phyloP scores from a whole-genome alignment of 2,113 vertebrate genomes.

The Labrus mixtus region DNA sequence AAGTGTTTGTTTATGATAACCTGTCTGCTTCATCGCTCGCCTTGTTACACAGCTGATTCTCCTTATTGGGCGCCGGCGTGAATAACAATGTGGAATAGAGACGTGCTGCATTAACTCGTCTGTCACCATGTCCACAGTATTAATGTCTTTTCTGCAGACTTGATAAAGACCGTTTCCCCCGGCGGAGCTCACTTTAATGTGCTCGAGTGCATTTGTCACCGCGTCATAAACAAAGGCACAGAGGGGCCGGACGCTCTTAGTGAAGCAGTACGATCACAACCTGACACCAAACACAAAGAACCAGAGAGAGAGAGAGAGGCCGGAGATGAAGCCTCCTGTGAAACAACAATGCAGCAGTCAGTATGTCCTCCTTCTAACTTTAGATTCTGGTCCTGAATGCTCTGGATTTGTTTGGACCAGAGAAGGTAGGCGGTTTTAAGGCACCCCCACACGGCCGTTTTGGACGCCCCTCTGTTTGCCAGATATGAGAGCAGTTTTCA shows the following conservation, averaged over 20 bases:
- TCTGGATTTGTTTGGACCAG: no score
- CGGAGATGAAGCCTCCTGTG: no score
- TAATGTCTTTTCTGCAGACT: slow-evolving; percentile 48
- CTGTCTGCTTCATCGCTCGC: slow-evolving; percentile 30
- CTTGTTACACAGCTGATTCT: slow-evolving; percentile 36
- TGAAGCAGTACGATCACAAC: neutral
- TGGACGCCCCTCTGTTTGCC: no score
- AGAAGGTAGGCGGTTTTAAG: no score
- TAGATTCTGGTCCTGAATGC: no score
- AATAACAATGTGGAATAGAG: slow-evolving; percentile 43
- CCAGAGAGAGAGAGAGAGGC: no score
- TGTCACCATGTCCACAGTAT: slow-evolving; percentile 48
- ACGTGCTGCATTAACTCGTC: slow-evolving; percentile 40
- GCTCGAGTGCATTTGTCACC: slow-evolving; percentile 48
- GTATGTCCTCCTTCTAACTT: no score
- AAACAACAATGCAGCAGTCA: no score
- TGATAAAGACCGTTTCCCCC: slow-evolving; percentile 35
- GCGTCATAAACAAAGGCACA: slow-evolving; percentile 19
- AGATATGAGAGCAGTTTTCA: no score
- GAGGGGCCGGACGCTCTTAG: neutral
- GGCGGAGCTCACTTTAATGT: slow-evolving; percentile 37
- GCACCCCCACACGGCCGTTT: no score
- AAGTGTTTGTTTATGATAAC: slow-evolving; percentile 50
- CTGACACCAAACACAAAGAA: neutral
- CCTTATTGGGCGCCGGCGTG: slow-evolving; percentile 5